These are phyloP conservation scores for Colaptes auratus DNA, from an alignment of 2,113 vertebrate genomes.

Conservation along the genomic window DNA sequence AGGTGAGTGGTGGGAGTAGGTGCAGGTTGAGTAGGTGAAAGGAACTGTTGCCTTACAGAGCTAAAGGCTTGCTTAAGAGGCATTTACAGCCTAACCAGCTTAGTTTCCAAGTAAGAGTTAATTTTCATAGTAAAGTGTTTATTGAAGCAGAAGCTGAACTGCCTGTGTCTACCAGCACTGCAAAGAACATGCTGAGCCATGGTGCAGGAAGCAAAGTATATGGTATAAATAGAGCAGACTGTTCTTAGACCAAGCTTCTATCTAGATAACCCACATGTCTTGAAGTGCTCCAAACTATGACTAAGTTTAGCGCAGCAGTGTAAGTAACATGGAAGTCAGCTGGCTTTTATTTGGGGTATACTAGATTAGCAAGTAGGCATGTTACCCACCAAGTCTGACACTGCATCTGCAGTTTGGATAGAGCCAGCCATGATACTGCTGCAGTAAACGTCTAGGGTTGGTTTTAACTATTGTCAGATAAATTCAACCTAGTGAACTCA, in stretches of 20 bases:
- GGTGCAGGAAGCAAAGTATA: not conserved
- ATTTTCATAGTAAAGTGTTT: not conserved
- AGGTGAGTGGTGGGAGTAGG: not conserved
- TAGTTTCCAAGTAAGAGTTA: not conserved
- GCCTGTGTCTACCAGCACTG: not conserved
- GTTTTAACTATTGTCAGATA: not conserved
- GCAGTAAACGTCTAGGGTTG: not conserved
- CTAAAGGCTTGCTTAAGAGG: not conserved
- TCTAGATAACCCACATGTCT: constrained; percentile 14
- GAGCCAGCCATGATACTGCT: not conserved
- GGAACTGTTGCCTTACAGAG: not conserved
- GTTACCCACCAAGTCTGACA: not conserved
- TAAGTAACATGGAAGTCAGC: not conserved
- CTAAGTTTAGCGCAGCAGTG: constrained; percentile 30
- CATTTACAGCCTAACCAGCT: not conserved
- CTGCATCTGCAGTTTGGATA: not conserved
- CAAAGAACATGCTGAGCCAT: not conserved
- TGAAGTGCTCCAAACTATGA: constrained; percentile 18
- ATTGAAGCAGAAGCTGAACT: not conserved
- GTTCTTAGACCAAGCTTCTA: constrained; percentile 21
- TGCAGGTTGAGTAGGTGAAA: not conserved
- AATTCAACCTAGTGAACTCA: not conserved
- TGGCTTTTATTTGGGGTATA: not conserved
- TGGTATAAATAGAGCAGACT: constrained; percentile 45
- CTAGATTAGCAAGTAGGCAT: not conserved